phyloP scores from a whole-genome alignment of 1,140 invertebrate genomes.

The Zaprionus tsacasi region DNA sequence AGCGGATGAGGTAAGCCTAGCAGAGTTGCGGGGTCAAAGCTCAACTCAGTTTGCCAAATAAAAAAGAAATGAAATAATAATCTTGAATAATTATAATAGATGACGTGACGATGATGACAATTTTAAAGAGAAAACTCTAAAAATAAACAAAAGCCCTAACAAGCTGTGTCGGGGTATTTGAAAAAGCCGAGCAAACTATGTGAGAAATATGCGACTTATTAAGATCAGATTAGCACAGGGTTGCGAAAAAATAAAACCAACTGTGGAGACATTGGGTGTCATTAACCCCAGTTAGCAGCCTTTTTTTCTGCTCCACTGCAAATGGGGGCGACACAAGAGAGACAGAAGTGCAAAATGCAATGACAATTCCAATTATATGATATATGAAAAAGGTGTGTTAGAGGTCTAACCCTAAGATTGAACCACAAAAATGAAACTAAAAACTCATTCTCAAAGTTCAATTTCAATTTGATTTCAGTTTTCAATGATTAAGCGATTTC shows the following conservation, averaged over 20 bases:
- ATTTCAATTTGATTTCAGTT: conserved; percentile 18
- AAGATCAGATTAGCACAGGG: conserved; percentile 16
- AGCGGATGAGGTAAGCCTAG: conserved; percentile 18
- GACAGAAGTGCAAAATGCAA: conserved; percentile 22
- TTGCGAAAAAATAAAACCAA: conserved; percentile 9
- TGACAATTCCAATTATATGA: conserved; percentile 41
- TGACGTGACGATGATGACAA: neutral
- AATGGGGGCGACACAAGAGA: neutral
- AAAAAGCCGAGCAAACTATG: conserved; percentile 1
- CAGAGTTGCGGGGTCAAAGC: conserved; percentile 18
- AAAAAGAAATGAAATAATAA: conserved; percentile 52
- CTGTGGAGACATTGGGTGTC: neutral
- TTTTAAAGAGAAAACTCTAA: conserved; percentile 10
- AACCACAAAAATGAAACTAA: conserved; percentile 29
- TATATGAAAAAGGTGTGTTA: conserved; percentile 32
- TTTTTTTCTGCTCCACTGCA: conserved; percentile 8
- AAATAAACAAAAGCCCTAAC: conserved; percentile 6
- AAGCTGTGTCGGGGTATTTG: neutral
- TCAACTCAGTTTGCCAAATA: conserved; percentile 12
- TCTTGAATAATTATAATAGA: conserved; percentile 66
- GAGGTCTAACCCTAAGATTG: neutral
- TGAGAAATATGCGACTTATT: neutral
- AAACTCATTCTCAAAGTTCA: conserved; percentile 32
- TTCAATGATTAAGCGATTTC: neutral
- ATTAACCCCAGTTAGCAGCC: neutral